These are phyloP conservation scores for Rambutsinella grinnellia DNA, from an alignment of 2,888 invertebrate genomes.

Conservation along the genomic window DNA sequence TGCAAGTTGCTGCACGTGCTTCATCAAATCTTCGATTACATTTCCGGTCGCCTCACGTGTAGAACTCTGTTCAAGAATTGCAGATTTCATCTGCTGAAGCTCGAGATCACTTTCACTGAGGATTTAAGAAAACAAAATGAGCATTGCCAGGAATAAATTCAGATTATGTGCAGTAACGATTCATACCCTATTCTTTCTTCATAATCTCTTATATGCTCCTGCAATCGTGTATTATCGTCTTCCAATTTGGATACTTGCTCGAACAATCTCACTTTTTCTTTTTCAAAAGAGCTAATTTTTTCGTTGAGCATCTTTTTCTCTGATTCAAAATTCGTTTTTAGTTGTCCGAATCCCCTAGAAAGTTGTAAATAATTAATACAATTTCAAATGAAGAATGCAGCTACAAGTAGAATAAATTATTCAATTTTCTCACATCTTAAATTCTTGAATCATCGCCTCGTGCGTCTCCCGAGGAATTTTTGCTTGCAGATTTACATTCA, in stretches of 20 bases:
- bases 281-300: conserved; percentile 51
- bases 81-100: conserved; percentile 34
- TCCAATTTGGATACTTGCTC: conserved; percentile 49
- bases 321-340: conserved; percentile 59
- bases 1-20: conserved; percentile 53
- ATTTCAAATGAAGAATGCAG: neutral
- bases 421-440: conserved; percentile 54
- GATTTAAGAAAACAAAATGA: too few species aligned
- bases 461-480: conserved; percentile 62
- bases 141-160: too few species aligned
- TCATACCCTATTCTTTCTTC: conserved; percentile 56
- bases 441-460: conserved; percentile 59
- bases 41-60: conserved; percentile 52
- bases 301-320: conserved; percentile 52
- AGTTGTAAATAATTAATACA: conserved; percentile 9
- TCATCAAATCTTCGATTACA: conserved; percentile 62
- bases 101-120: too few species aligned
- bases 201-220: conserved; percentile 45
- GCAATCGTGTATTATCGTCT: conserved; percentile 51
- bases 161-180: too few species aligned
- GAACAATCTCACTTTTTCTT: conserved; percentile 56
- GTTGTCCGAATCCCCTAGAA: conserved; percentile 58
- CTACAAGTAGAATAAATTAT: conserved; percentile 4
- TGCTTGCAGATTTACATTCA: conserved; percentile 51
- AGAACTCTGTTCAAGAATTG: conserved; percentile 41